Conservation (phyloP, 1,140 invertebrate species). For the Aradophagus sp. region DNA sequence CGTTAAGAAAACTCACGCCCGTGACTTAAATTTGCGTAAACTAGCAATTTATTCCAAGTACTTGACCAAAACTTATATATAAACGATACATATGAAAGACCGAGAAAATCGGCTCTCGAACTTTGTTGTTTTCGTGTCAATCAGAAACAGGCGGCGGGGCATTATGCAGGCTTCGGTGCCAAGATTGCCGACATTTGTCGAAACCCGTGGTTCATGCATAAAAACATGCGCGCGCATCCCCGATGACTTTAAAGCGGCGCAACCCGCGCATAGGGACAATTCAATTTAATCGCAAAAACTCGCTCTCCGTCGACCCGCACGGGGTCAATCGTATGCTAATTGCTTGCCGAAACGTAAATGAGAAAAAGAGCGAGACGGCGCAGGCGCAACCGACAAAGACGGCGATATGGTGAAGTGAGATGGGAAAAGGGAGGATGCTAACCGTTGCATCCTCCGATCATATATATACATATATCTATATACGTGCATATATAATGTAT, state of each 20-base stretch:
- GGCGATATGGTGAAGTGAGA: neutral
- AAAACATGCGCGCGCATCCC: constrained; percentile 47
- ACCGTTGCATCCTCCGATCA: constrained; percentile 62
- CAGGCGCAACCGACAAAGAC: constrained; percentile 7
- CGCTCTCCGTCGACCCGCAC: constrained; percentile 56
- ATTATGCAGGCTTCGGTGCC: constrained; percentile 12
- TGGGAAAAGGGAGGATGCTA: neutral
- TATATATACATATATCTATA: too few relatives aligned
- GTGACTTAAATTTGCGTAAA: too few relatives aligned
- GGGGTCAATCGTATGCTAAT: constrained; percentile 76
- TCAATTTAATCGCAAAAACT: constrained; percentile 63
- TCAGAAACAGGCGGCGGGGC: constrained; percentile 1
- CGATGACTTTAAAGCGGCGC: constrained; percentile 40
- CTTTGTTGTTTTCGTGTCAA: constrained; percentile 12
- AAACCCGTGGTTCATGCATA: constrained; percentile 41
- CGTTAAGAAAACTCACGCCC: too few relatives aligned
- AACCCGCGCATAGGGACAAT: constrained; percentile 54
- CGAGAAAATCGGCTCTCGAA: too few relatives aligned
- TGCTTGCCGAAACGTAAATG: constrained; percentile 71
- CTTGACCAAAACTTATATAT: too few relatives aligned
- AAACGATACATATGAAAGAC: too few relatives aligned
- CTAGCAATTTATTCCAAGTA: too few relatives aligned
- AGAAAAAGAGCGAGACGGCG: constrained; percentile 42
- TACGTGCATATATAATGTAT: too few relatives aligned
- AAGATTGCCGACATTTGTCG: constrained; percentile 39